These are phyloP conservation scores for Cyclura pinguis DNA, from an alignment of 2,797 vertebrate species.

Conservation along the genomic window DNA sequence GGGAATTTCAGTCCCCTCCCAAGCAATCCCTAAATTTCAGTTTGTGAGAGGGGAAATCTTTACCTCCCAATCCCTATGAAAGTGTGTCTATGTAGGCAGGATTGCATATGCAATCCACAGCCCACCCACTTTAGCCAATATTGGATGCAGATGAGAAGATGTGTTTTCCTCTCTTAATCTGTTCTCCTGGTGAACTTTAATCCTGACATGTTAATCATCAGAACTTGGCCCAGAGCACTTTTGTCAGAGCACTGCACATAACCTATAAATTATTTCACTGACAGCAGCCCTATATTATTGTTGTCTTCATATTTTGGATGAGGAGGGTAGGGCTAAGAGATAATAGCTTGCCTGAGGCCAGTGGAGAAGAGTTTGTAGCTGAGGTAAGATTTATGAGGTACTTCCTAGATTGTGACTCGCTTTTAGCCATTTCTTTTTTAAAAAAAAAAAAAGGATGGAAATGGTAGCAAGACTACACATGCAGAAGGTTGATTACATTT, in stretches of 20 bases:
- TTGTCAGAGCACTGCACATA: neutral
- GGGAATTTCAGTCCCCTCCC: neutral
- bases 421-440: neutral
- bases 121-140: neutral
- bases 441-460: neutral
- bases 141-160: neutral
- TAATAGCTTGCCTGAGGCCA: slow-evolving; percentile 12
- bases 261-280: neutral
- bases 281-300: neutral
- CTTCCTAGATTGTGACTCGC: neutral
- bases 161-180: neutral
- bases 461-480: neutral
- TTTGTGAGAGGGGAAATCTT: neutral
- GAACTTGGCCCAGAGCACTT: neutral
- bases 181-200: neutral
- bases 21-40: neutral
- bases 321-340: no score
- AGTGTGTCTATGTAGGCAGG: neutral
- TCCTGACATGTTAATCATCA: neutral
- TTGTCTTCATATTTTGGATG: neutral
- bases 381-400: neutral
- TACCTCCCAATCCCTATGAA: neutral
- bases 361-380: neutral
- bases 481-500: neutral
- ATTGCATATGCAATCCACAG: neutral